Percentiles rank a stretch among this genome's conserved stretches.
Evolutionary conservation across 2,797 vertebrate genomes (phyloP).

Genomic region (Poecilia wingei): DNA sequence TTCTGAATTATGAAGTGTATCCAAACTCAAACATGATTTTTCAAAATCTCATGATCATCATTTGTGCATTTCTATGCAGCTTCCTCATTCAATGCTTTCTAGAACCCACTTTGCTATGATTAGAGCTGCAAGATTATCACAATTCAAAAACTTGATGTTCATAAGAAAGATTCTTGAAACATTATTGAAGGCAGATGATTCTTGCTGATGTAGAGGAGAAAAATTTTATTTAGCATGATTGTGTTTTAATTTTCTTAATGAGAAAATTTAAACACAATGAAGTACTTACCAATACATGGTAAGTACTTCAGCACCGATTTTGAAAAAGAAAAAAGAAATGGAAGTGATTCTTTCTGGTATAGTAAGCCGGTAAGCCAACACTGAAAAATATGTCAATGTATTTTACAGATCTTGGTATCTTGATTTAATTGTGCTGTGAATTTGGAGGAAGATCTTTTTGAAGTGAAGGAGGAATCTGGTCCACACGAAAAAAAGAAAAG

Average conservation of each 20-base stretch:
- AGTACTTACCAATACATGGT: background rate
- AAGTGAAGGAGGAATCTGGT: background rate
- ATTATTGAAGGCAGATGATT: background rate
- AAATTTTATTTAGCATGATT: background rate
- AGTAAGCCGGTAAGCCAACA: background rate
- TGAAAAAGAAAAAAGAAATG: background rate
- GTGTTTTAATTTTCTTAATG: background rate
- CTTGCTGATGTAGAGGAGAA: background rate
- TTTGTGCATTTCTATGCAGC: background rate
- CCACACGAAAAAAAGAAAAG: background rate
- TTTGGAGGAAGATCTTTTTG: background rate
- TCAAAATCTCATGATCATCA: background rate
- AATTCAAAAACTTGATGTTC: background rate
- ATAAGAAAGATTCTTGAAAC: background rate
- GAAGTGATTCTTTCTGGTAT: background rate
- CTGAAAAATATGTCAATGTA: background rate
- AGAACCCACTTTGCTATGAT: background rate
- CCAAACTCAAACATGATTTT: background rate
- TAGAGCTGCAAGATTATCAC: background rate
- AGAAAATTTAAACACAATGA: background rate
- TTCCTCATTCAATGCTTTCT: background rate
- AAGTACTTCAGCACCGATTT: background rate
- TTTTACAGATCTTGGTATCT: background rate
- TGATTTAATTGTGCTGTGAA: background rate
- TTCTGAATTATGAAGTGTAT: background rate